Conservation (phyloP, 2,888 invertebrate species). For the Dicyrtoma fusca region DNA sequence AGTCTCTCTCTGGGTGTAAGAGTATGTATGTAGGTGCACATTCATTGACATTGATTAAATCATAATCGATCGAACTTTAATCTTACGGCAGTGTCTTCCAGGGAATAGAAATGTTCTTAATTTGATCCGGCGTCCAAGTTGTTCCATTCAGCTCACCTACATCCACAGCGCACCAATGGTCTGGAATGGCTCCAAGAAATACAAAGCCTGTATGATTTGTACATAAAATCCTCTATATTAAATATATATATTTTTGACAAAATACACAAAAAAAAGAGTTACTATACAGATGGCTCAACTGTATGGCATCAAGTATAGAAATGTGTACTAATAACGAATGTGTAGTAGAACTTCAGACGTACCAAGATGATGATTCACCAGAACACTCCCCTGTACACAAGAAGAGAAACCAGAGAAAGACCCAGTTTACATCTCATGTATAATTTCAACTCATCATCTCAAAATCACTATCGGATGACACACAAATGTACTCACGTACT, state of each 20-base stretch:
- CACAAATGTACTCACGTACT: too few species aligned
- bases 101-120: conserved; percentile 53
- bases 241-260: too few species aligned
- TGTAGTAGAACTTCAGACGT: too few species aligned
- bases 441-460: background rate
- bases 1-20: too few species aligned
- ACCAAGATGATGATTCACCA: conserved; percentile 49
- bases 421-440: too few species aligned
- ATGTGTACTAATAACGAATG: too few species aligned
- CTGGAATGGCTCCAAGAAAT: conserved; percentile 53
- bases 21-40: conserved; percentile 6
- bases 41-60: conserved; percentile 36
- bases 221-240: too few species aligned
- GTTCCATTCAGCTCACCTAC: conserved; percentile 39
- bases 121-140: conserved; percentile 49
- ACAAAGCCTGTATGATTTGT: too few species aligned
- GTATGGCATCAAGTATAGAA: too few species aligned
- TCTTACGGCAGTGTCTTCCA: conserved; percentile 27
- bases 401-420: conserved; percentile 6
- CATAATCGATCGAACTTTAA: conserved; percentile 29
- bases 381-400: conserved; percentile 41
- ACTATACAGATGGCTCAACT: too few species aligned
- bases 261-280: too few species aligned
- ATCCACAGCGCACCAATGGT: conserved; percentile 50
- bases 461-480: background rate